Base-by-base conservation (phyloP, 2,888 invertebrate species). In the Phoronis australis region DNA sequence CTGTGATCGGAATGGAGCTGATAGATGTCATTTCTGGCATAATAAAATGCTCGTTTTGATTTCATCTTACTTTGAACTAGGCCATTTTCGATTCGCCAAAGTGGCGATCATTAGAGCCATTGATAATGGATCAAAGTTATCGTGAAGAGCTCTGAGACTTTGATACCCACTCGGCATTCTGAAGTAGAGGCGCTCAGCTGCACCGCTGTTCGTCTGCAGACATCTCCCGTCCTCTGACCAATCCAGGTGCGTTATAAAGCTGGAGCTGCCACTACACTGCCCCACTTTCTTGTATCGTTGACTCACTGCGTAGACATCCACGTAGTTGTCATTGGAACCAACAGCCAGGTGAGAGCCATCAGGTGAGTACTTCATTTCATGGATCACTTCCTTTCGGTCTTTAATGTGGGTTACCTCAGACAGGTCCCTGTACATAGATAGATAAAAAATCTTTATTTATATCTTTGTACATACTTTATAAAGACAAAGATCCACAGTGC, bases 201-300 rank as follows among this genome's bases (percentile, higher is more conserved):
- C 76, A 2, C 75, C 77, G 55, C 74, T 75, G 62, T 78, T 78
- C 37, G 75, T 75, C 60, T 76, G 75, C 26, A 79, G 58, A 54
- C 73, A 73, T 50, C 69, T 68, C 56, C 73, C 71, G 57, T 77
- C 74, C 39, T 66, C 65, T 0, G 76, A 75, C 79, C 79, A 79
- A 61, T 79, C 79, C n/a, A 79, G 48, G 55, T 78, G 78, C 0
- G 76, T 78, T 53, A 79, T 76, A 59, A 76, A 77, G 56, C 75
- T 76, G n/a, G 75, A 75, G 53, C 62, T 74, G 2, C 77, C 78
- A 2, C 64, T 56, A 51, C 78, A 77, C 5, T 68, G 67, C 4
- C 73, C 72, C 6, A 75, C 66, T n/a, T 64, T 58, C 56, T 72
- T 72, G 59, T 67, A 74, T 6, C 68, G 57, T 59, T 75, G 71